phyloP scores from a whole-genome alignment of 2,888 invertebrate species.

The Lasioglossum morio region DNA sequence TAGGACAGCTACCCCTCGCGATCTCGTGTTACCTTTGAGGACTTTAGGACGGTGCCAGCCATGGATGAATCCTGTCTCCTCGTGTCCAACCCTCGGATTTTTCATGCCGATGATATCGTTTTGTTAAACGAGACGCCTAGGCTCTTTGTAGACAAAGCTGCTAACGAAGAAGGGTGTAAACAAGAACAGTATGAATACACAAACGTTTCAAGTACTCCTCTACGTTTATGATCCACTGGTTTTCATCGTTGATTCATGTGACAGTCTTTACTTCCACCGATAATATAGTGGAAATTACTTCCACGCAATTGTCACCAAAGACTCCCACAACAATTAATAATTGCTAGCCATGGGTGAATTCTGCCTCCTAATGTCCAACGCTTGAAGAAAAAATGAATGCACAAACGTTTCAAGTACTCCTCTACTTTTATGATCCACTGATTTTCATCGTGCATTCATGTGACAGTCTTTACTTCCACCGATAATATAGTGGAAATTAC shows the following conservation, averaged over 20 bases:
- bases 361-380: constrained; percentile 5
- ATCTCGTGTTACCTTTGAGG: constrained; percentile 35
- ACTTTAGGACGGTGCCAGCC: constrained; percentile 46
- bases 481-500: no score
- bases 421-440: neutral
- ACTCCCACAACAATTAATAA: no score
- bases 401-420: neutral
- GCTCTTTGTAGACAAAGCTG: neutral
- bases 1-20: constrained; percentile 42
- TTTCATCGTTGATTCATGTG: neutral
- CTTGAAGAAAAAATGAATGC: neutral
- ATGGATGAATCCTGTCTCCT: constrained; percentile 45
- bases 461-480: no score
- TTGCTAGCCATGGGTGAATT: constrained; percentile 47
- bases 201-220: neutral
- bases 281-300: no score
- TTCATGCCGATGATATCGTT: neutral
- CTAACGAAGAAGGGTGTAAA: neutral
- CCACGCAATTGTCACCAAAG: no score
- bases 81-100: neutral
- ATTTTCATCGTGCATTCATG: neutral
- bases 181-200: neutral
- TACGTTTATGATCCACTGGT: neutral
- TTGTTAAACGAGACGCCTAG: neutral
- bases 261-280: no score